Conservation (phyloP, 2,797 vertebrate genomes). For the Brotula barbata region DNA sequence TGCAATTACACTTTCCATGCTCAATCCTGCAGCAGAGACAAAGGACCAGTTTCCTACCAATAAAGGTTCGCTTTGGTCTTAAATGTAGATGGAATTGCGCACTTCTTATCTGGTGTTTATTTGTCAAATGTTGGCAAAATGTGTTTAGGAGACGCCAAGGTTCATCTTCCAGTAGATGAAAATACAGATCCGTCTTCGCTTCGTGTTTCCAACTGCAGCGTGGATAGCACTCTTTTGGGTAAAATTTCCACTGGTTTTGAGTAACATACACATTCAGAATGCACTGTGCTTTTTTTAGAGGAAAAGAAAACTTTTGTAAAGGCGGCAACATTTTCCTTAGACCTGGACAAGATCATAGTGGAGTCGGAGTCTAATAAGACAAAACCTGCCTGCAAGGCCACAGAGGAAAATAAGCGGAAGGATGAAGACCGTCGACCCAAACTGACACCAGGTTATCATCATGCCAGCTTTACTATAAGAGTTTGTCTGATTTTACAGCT, state of each 20-base stretch:
- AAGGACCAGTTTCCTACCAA: conserved; percentile 50
- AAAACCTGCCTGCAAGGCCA: conserved; percentile 51
- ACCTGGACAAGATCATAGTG: conserved; percentile 77
- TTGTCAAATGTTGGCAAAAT: not conserved
- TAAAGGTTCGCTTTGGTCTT: conserved; percentile 63
- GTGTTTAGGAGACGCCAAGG: conserved; percentile 37
- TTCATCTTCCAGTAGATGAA: conserved; percentile 52
- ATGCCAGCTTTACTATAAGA: too few relatives aligned
- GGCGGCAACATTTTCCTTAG: conserved; percentile 51
- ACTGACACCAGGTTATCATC: conserved; percentile 59
- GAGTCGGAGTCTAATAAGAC: conserved; percentile 62
- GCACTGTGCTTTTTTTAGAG: not conserved
- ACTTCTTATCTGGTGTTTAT: not conserved
- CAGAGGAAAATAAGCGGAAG: conserved; percentile 36
- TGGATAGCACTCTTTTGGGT: conserved; percentile 81
- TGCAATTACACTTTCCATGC: conserved; percentile 85
- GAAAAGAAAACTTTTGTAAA: not conserved
- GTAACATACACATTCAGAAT: not conserved
- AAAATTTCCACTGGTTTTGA: conserved; percentile 14
- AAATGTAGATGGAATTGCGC: not conserved
- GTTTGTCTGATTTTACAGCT: not conserved
- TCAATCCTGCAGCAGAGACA: conserved; percentile 63
- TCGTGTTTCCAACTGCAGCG: conserved; percentile 84
- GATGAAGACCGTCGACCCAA: conserved; percentile 74
- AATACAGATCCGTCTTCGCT: conserved; percentile 53